Evolutionary conservation across 2,113 vertebrate species (phyloP), one percentile per base, ranked within the genome.

Genomic region (Bubo bubo): DNA sequence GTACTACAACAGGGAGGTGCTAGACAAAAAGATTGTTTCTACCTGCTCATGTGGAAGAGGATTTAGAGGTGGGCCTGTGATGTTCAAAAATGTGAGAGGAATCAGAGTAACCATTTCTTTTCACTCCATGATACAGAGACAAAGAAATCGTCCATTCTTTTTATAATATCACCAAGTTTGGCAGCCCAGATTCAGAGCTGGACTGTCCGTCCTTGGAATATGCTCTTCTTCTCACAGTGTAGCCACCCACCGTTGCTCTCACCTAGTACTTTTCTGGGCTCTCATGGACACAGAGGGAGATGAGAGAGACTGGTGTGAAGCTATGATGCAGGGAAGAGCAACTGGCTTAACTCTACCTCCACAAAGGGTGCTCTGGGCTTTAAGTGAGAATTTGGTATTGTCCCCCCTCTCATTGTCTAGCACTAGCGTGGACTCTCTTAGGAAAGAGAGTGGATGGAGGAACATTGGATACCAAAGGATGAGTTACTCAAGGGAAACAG

Each of bases 1-100:
- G 26, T 47, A 28, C 60, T 20, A 35, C 19, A 43, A 23, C 13
- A 55, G 32, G 41, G 18, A 80, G 14, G 11, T 50, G 30, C 41
- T 66, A 32, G 26, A 73, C 35, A 22, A 60, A 95, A 30, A 21
- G 8, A 3, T 70, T 60, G 14, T 45, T 86, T 64, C 67, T 41
- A 22, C 35, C 30, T 35, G 49, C 34, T 64, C 16, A 10, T 0
- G 0, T 50, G 17, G 24, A 34, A 95, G 17, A 34, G 22, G n/a
- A 37, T 64, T 59, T 23, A 43, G 43, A 70, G 12, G 30, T 70
- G 16, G 30, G 20, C 32, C 30, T 76, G 30, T 2, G 28, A 28
- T 68, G 39, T 37, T 39, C 12, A 17, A 37, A 93, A 37, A 43
- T 32, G 19, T 19, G 39, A 66, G 20, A 73, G 24, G 64, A 86